A percentile compares a stretch with the other conserved stretches of the same genome.
Conservation (phyloP, 2,113 vertebrate species). For the Silurus meridionalis region DNA sequence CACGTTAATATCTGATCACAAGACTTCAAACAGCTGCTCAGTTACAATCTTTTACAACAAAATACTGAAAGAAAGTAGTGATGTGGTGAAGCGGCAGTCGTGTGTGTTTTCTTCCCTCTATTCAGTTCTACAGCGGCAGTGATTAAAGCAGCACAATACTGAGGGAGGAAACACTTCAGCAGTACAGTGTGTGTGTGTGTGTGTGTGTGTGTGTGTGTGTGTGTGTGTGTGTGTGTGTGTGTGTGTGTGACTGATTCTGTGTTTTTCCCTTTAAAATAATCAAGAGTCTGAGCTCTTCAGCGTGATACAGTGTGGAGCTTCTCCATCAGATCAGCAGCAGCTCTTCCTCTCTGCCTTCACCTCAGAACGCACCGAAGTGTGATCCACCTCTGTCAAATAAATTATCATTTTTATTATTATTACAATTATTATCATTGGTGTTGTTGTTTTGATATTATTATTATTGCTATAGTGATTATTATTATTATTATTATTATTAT, state of each 20-base stretch:
- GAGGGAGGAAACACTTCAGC: slow-evolving; percentile 18
- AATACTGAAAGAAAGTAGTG: slow-evolving; percentile 18
- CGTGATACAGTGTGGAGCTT: neutral
- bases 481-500: neutral
- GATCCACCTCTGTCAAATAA: slow-evolving; percentile 34
- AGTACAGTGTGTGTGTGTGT: neutral
- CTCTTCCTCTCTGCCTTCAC: slow-evolving; percentile 47
- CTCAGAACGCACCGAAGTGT: slow-evolving; percentile 32
- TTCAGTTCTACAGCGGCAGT: slow-evolving; percentile 35
- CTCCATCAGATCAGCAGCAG: slow-evolving; percentile 61
- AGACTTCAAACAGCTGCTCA: neutral
- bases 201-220: too few species aligned
- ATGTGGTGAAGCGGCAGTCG: neutral
- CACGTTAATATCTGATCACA: neutral
- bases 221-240: too few species aligned
- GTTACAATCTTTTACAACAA: neutral
- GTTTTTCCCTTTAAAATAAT: neutral
- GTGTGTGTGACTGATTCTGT: neutral
- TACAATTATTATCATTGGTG: too few species aligned
- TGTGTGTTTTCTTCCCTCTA: neutral
- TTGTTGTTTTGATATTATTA: neutral
- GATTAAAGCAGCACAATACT: slow-evolving; percentile 40
- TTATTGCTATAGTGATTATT: too few species aligned
- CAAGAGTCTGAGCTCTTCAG: neutral
- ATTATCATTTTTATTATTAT: neutral